Evolutionary conservation across 2,888 invertebrate species (phyloP), one percentile per base, ranked within the genome.

Genomic region (Orthonevra nobilis): DNA sequence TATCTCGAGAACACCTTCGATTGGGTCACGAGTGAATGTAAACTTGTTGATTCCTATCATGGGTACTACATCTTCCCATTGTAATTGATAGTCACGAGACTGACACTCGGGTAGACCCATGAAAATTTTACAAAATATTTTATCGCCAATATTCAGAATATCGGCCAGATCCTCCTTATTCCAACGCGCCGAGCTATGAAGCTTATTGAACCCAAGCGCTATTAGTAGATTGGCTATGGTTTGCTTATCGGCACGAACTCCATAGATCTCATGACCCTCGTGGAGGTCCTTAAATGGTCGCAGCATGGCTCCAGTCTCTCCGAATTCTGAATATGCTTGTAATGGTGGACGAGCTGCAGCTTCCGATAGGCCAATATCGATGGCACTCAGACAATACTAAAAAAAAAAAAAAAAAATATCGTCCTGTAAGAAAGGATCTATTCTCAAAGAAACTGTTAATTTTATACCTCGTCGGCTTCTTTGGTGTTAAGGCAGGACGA

Each of bases 271-370:
- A 56, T 81, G 81, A 1, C 83, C 84, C 56, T 84, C 84, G 40
- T 84, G 83, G 2, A 72, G 79, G 26, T 72, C 46, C 7, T 81
- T 61, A 6, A 50, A 69, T 1, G 87, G 83, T 4, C 86, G 72
- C 28, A 90, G 69, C 3, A 90, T 89, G 1, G 90, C 90, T 0
- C 87, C 85, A 20, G 84, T 85, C 0, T 87, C 87, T 3, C 86
- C 85, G 2, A 90, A 61, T 14, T 84, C 85, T 1, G 81, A 83
- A 83, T 89, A 91, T 66, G 88, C 84, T 34, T 88, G 84, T 3
- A 90, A 64, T 0, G 90, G 89, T 0, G 90, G 90, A 56, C 85
- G 86, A 1, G 86, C 83, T 0, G 87, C 79, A 1, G 61, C 48
- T 1, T 44, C 66, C n/a, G 77, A 79, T 6, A 79, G 5, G 0